A percentile compares a stretch with the other conserved stretches of the same genome.
phyloP scores from a whole-genome alignment of 64 coral and sea anemone species.

The Porites australiensis region DNA sequence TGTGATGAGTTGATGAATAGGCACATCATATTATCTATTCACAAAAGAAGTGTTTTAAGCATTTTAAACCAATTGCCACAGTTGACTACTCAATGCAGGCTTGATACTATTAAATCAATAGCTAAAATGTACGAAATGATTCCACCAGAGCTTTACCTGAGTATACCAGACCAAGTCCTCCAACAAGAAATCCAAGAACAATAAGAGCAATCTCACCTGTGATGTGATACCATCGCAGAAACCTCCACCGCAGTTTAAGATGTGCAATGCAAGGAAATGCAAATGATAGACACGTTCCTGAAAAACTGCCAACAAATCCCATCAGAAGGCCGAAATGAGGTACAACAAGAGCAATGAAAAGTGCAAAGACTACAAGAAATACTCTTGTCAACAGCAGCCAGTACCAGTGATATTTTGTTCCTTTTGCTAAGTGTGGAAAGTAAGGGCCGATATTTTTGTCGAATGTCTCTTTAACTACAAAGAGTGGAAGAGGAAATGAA shows the following conservation, averaged over 20 bases:
- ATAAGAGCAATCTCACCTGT: slow-evolving; percentile 78
- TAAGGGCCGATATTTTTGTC: slow-evolving; percentile 69
- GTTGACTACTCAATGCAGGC: too few species aligned
- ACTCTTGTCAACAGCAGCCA: slow-evolving; percentile 87
- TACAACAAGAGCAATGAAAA: slow-evolving; percentile 84
- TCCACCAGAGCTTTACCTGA: slow-evolving; percentile 85
- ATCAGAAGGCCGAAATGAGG: slow-evolving; percentile 93
- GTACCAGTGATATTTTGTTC: slow-evolving; percentile 84
- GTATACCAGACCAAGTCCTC: slow-evolving; percentile 80
- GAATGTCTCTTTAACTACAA: slow-evolving; percentile 93
- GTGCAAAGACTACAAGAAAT: slow-evolving; percentile 77
- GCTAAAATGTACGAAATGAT: slow-evolving; percentile 54
- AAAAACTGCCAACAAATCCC: slow-evolving; percentile 92
- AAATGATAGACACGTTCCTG: slow-evolving; percentile 92
- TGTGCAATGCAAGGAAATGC: slow-evolving; percentile 92
- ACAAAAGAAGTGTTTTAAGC: too few species aligned
- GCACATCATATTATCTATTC: too few species aligned
- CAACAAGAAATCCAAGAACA: slow-evolving; percentile 84
- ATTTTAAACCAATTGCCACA: too few species aligned
- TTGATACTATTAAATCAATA: neutral
- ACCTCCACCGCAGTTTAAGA: slow-evolving; percentile 75
- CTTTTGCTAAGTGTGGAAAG: slow-evolving; percentile 78
- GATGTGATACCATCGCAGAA: slow-evolving; percentile 88
- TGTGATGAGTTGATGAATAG: too few species aligned
- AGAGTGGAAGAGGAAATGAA: slow-evolving; percentile 89